Evolutionary conservation across 2,888 invertebrate species (phyloP).

Genomic region (Thalpophila matura): DNA sequence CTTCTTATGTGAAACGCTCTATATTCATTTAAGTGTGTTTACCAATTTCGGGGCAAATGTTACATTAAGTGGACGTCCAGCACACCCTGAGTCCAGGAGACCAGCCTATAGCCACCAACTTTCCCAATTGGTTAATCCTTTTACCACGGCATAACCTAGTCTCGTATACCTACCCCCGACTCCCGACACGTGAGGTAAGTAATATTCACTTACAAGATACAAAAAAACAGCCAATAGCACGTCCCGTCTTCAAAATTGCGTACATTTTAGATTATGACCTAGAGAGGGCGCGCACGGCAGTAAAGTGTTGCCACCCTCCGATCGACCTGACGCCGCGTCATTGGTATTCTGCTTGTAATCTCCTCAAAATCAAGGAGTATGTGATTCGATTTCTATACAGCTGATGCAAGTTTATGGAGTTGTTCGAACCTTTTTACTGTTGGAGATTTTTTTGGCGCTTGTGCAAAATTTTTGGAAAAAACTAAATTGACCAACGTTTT

Average conservation of each 20-base stretch:
- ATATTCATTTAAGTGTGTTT: too few species aligned
- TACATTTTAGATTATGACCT: constrained; percentile 69
- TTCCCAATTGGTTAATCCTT: not conserved
- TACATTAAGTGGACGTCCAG: too few species aligned
- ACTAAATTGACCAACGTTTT: too few species aligned
- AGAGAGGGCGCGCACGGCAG: constrained; percentile 60
- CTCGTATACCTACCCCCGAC: not conserved
- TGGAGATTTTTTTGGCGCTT: too few species aligned
- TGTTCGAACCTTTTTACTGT: constrained; percentile 57
- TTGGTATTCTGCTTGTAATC: constrained; percentile 83
- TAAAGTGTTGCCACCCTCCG: constrained; percentile 62
- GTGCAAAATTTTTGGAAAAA: too few species aligned
- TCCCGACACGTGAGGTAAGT: not conserved
- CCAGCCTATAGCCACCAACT: too few species aligned
- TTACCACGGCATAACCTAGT: not conserved
- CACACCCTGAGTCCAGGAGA: too few species aligned
- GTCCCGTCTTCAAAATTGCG: constrained; percentile 55
- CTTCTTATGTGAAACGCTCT: too few species aligned
- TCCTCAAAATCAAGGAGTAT: constrained; percentile 90
- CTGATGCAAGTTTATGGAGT: constrained; percentile 70
- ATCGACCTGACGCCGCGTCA: constrained; percentile 72
- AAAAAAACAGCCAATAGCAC: constrained; percentile 33
- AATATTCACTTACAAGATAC: constrained; percentile 19
- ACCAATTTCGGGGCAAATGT: too few species aligned
- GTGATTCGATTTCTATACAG: constrained; percentile 89